Evolutionary conservation across 37 sponge, comb jelly and placozoan species (phyloP).

Genomic region (Geodia barretti): DNA sequence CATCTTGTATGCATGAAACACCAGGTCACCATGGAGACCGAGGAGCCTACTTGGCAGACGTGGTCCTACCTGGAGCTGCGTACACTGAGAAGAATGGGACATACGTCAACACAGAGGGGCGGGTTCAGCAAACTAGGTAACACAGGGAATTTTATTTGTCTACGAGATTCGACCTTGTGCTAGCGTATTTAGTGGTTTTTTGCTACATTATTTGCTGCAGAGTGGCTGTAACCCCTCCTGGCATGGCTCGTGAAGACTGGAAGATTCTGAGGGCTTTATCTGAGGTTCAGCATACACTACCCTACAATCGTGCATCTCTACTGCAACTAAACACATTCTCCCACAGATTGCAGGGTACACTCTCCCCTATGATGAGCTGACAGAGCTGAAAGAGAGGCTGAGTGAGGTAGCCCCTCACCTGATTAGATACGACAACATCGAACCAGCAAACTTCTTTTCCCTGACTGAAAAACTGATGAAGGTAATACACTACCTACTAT

Average conservation of each 20-base stretch:
- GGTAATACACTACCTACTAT: conserved; percentile 17
- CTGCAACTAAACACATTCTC: no score
- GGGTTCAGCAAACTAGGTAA: conserved; percentile 91
- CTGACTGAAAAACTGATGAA: conserved; percentile 69
- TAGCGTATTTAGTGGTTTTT: neutral
- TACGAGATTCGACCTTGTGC: no score
- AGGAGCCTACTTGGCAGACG: conserved; percentile 91
- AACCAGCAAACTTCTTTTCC: conserved; percentile 83
- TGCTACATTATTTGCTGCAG: conserved; percentile 59
- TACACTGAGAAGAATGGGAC: conserved; percentile 99
- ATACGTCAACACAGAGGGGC: conserved; percentile 96
- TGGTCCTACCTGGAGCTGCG: conserved; percentile 93
- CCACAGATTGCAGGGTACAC: conserved; percentile 66
- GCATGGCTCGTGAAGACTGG: conserved; percentile 97
- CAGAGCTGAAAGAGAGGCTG: conserved; percentile 73
- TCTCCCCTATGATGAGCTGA: conserved; percentile 78
- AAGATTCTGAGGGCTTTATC: conserved; percentile 93
- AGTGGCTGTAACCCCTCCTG: conserved; percentile 95
- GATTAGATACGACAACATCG: conserved; percentile 53
- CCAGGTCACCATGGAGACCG: conserved; percentile 96
- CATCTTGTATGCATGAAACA: no score
- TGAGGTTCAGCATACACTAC: conserved; percentile 49
- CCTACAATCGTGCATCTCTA: neutral
- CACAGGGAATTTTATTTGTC: neutral
- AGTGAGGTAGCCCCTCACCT: conserved; percentile 80